Evolutionary conservation across 2,888 invertebrate genomes (phyloP).

Genomic region (Caenorhabditis wallacei): DNA sequence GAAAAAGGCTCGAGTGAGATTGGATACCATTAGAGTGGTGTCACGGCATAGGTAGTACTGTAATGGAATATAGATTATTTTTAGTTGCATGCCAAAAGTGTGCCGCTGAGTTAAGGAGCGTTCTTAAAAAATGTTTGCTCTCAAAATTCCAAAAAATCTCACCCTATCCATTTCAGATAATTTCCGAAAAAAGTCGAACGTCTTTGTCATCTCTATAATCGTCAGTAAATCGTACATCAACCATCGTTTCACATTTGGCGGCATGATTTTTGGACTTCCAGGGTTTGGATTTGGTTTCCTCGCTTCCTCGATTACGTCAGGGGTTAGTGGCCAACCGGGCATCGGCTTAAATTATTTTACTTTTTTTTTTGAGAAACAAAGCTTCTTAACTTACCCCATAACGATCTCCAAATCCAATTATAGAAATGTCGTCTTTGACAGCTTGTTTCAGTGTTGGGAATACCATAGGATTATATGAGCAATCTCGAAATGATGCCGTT

Average conservation of each 20-base stretch:
- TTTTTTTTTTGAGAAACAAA: background rate
- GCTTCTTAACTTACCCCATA: slow-evolving; percentile 25
- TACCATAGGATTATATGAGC: slow-evolving; percentile 36
- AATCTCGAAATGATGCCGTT: slow-evolving; percentile 35
- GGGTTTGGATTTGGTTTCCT: slow-evolving; percentile 21
- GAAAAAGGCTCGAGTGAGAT: slow-evolving; percentile 33
- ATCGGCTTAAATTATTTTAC: slow-evolving; percentile 31
- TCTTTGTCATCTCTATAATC: slow-evolving; percentile 17
- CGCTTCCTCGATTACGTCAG: slow-evolving; percentile 10
- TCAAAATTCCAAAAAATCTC: background rate
- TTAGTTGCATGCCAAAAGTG: too few relatives aligned
- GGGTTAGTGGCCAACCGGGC: slow-evolving; percentile 49
- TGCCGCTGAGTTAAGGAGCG: background rate
- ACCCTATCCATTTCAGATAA: slow-evolving; percentile 51
- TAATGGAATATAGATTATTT: background rate
- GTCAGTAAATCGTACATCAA: slow-evolving; percentile 50
- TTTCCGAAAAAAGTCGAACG: slow-evolving; percentile 36
- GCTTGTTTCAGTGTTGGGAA: slow-evolving; percentile 44
- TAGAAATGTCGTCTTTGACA: slow-evolving; percentile 38
- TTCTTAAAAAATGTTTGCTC: too few relatives aligned
- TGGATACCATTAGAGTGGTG: slow-evolving; percentile 50
- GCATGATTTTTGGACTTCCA: slow-evolving; percentile 12
- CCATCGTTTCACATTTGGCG: slow-evolving; percentile 50
- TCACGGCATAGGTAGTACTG: slow-evolving; percentile 56
- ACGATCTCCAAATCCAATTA: slow-evolving; percentile 40